A percentile compares a stretch with the other conserved stretches of the same genome.
Conservation (phyloP, 1,140 invertebrate genomes). For the Ladona fulva region DNA sequence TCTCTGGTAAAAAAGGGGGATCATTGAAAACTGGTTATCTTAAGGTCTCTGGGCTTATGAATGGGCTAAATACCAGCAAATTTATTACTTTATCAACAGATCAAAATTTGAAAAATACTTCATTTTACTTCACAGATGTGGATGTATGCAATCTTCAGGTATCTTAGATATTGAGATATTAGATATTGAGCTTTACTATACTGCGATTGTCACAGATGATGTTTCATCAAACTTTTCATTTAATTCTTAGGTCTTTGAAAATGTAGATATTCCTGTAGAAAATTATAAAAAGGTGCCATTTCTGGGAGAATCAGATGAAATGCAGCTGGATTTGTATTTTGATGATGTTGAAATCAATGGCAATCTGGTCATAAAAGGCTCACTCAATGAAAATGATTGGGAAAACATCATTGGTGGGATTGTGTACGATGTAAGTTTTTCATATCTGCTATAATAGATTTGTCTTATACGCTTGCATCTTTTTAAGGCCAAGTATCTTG, state of each 20-base stretch:
- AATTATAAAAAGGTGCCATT: background rate
- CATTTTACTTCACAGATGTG: background rate
- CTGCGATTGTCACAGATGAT: background rate
- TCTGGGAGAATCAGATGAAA: background rate
- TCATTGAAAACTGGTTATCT: background rate
- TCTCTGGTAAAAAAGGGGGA: background rate
- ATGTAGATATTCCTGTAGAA: background rate
- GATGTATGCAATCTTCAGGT: background rate
- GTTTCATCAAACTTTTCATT: background rate
- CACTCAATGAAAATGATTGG: background rate
- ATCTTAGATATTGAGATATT: background rate
- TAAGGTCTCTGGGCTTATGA: background rate
- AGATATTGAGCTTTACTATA: background rate
- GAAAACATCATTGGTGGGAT: background rate
- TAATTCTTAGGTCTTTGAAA: background rate
- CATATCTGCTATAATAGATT: background rate
- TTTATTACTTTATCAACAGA: background rate
- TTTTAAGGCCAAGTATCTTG: background rate
- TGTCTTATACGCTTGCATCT: background rate
- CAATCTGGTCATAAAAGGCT: background rate
- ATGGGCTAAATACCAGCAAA: background rate
- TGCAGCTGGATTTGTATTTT: background rate
- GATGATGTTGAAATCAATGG: background rate
- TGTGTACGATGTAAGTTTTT: background rate
- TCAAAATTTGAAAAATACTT: background rate